These are phyloP conservation scores for Hetaerina titia DNA, from an alignment of 2,888 invertebrate genomes.

Conservation along the genomic window DNA sequence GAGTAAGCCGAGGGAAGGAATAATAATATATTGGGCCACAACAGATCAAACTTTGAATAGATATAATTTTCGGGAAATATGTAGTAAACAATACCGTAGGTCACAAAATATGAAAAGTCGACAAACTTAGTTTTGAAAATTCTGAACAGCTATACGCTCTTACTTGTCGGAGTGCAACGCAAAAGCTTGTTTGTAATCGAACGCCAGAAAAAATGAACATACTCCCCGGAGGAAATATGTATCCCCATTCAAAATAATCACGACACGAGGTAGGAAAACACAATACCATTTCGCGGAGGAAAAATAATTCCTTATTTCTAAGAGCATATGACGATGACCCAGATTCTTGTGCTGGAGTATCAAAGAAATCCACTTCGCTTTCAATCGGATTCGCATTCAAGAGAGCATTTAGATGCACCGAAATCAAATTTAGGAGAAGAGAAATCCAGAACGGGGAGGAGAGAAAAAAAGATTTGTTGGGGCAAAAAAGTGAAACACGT, in stretches of 20 bases:
- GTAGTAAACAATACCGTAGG: neutral
- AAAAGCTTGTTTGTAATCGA: neutral
- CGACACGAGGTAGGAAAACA: neutral
- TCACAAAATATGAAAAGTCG: neutral
- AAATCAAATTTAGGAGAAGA: conserved; percentile 42
- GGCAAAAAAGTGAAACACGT: neutral
- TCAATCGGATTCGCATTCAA: conserved; percentile 8
- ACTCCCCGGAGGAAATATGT: neutral
- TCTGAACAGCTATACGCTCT: neutral
- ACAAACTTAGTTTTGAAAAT: neutral
- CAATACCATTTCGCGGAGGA: neutral
- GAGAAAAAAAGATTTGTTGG: neutral
- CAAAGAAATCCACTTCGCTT: neutral
- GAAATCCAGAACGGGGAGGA: neutral
- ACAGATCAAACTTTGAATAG: neutral
- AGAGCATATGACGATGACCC: neutral
- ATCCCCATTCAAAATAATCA: neutral
- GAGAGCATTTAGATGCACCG: neutral
- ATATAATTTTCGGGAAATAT: neutral
- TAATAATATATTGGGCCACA: neutral
- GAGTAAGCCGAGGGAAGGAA: neutral
- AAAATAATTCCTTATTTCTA: neutral
- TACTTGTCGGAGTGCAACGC: neutral
- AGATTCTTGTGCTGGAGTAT: neutral
- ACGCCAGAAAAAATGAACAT: neutral